Evolutionary conservation across 2,113 vertebrate genomes (phyloP), one percentile per base, ranked within the genome.

Genomic region (Edolisoma coerulescens): DNA sequence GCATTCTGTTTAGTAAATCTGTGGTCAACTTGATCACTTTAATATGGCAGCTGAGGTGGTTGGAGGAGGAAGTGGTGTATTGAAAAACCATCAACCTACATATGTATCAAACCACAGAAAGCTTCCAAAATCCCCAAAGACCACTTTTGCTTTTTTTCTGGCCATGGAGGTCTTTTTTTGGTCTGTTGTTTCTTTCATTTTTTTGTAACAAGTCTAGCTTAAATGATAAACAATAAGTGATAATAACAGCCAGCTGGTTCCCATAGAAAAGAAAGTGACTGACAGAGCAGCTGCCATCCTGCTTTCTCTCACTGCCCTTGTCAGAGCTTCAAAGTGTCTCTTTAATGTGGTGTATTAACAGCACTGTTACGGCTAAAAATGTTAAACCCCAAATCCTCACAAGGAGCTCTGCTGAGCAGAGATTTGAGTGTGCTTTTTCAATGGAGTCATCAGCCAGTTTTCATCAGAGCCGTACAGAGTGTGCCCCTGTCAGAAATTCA

Each of bases 21-120:
- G 98, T 64, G 97, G 98, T 97, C 77, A 97, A 67, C 90, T 95
- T 95, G 91, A 97, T 97, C 94, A 91, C 80, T 97, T 97, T 97
- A 97, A 97, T 96, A 96, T 73, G 85, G 93, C 91, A 96, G 85
- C 84, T 79, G 89, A 95, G 61, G 90, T 96, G 94, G 91, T 88
- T 84, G 80, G 84, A 90, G 37, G 75, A 96, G 79, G 94, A 91
- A 98, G 80, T 76, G 75, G 96, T 85, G 83, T 84, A 92, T 96
- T 98, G 95, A 85, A 96, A 96, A 94, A 85, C 49, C 85, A 89
- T 87, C 79, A 74, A 49, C 89, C 92, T 95, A 95, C 97, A 94
- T 93, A 94, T 37, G 24, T 75, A 95, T 93, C 81, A 68, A 57
- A 97, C 97, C 97, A 97, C 96, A 98, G 87, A 87, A 87, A 93